Evolutionary conservation across 2,888 invertebrate species (phyloP).

Genomic region (Cheilosia grossa): DNA sequence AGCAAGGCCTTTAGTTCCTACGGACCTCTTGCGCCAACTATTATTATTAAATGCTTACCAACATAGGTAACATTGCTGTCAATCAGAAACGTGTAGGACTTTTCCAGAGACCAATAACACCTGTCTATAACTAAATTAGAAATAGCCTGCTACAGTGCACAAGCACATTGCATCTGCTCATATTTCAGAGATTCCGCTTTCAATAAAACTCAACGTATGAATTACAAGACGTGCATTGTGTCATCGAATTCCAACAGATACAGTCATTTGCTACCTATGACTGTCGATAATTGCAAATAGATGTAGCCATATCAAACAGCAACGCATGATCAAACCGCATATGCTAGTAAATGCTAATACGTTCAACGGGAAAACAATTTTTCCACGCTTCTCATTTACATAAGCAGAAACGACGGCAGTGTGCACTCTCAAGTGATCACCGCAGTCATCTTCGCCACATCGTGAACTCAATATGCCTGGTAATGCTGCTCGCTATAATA

Average conservation of each 20-base stretch:
- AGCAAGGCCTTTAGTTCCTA: too few relatives aligned
- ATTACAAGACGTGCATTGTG: conserved; percentile 13
- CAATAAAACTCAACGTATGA: background rate
- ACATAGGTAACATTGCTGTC: too few relatives aligned
- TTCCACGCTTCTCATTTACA: conserved; percentile 43
- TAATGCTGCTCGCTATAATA: conserved; percentile 7
- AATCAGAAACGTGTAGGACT: too few relatives aligned
- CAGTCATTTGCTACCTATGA: conserved; percentile 11
- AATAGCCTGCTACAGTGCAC: too few relatives aligned
- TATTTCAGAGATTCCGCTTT: background rate
- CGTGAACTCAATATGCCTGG: conserved; percentile 50
- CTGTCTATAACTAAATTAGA: background rate
- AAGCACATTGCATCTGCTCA: background rate
- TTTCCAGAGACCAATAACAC: too few relatives aligned
- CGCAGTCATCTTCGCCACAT: conserved; percentile 38
- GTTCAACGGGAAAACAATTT: conserved; percentile 3
- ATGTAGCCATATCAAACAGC: background rate
- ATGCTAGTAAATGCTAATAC: background rate
- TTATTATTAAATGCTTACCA: too few relatives aligned
- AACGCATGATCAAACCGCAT: background rate
- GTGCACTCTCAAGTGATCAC: conserved; percentile 39
- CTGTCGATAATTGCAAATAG: conserved; percentile 5
- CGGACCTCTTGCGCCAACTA: too few relatives aligned
- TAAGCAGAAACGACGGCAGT: conserved; percentile 15
- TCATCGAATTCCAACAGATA: conserved; percentile 25